Evolutionary conservation across 2,888 invertebrate genomes (phyloP).

Genomic region (Brenthis ino): DNA sequence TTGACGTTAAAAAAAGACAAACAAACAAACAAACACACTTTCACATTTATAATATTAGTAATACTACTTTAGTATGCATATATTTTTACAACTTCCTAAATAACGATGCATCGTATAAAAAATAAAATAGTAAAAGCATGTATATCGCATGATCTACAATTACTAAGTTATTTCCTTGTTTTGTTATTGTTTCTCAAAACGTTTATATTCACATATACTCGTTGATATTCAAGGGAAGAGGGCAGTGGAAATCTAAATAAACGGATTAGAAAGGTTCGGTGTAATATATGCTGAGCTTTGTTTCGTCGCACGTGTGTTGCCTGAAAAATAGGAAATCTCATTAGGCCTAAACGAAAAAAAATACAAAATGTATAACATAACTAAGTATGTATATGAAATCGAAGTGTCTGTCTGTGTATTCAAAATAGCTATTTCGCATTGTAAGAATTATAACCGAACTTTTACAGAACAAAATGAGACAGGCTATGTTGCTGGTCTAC

Average conservation of each 20-base stretch:
- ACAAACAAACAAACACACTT: no score
- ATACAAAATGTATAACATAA: neutral
- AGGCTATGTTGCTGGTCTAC: no score
- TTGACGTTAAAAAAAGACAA: no score
- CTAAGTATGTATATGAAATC: neutral
- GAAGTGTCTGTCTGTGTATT: neutral
- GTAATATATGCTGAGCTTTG: conserved; percentile 44
- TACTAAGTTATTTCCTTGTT: conserved; percentile 22
- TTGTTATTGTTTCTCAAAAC: conserved; percentile 28
- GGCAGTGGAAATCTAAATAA: conserved; percentile 45
- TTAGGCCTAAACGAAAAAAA: conserved; percentile 30
- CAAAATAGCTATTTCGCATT: no score
- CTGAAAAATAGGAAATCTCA: conserved; percentile 43
- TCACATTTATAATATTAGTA: no score
- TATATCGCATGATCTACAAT: conserved; percentile 2
- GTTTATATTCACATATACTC: conserved; percentile 32
- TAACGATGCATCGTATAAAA: neutral
- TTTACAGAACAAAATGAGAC: no score
- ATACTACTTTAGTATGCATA: no score
- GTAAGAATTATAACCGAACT: no score
- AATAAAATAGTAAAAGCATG: neutral
- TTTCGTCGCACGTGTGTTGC: conserved; percentile 43
- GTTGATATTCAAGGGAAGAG: conserved; percentile 43
- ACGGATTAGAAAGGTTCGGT: conserved; percentile 45
- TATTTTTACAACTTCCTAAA: no score